Percentiles rank a stretch among this genome's conserved stretches.
These are phyloP conservation scores for Odiellus spinosus DNA, from an alignment of 2,888 invertebrate species.

Conservation along the genomic window DNA sequence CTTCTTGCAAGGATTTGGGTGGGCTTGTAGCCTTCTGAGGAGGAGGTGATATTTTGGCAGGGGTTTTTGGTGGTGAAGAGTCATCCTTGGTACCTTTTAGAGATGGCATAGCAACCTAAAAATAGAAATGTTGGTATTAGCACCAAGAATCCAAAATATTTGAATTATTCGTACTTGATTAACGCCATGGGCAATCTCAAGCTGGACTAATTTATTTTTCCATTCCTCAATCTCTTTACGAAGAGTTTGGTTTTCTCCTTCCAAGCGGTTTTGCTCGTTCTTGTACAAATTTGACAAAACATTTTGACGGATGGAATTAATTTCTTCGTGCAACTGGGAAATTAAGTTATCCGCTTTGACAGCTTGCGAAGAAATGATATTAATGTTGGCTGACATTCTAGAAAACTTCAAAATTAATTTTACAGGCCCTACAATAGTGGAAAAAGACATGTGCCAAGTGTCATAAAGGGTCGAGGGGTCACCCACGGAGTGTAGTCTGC, in stretches of 20 bases:
- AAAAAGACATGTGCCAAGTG: too few species aligned
- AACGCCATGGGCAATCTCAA: conserved; percentile 7
- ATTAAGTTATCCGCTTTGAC: background rate
- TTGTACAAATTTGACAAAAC: background rate
- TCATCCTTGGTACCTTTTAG: background rate
- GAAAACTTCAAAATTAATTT: too few species aligned
- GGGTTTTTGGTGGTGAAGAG: background rate
- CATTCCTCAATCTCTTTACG: conserved; percentile 10
- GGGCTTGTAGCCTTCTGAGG: background rate
- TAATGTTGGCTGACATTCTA: too few species aligned
- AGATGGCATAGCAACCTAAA: background rate
- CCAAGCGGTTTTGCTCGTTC: background rate
- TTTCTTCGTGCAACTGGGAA: background rate
- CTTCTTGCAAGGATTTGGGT: background rate
- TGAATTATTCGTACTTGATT: conserved; percentile 7
- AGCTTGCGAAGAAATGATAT: background rate
- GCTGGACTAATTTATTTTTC: conserved; percentile 7
- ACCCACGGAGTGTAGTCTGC: too few species aligned
- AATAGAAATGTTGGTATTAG: background rate
- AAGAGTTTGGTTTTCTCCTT: conserved; percentile 7
- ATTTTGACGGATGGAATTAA: background rate
- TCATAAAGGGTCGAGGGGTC: too few species aligned
- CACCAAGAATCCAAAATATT: too few species aligned
- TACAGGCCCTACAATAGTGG: too few species aligned
- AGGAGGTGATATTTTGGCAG: background rate